These are phyloP conservation scores for Neoarius graeffei DNA, from an alignment of 2,113 vertebrate species.

Conservation along the genomic window DNA sequence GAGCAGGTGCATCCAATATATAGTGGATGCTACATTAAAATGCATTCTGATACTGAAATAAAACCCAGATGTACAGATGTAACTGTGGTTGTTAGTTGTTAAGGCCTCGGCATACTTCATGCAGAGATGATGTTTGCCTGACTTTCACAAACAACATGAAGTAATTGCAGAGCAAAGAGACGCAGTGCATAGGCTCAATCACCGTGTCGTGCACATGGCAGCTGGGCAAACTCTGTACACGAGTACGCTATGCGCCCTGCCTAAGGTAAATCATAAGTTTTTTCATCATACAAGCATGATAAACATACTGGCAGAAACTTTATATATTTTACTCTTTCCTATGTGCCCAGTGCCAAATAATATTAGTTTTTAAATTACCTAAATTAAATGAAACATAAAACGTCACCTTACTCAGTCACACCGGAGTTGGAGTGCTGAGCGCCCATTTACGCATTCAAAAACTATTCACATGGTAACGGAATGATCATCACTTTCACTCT, in stretches of 20 bases:
- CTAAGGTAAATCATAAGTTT: background rate
- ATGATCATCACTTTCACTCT: no score
- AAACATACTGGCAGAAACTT: no score
- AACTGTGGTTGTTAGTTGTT: background rate
- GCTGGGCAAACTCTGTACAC: background rate
- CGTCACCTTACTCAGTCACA: no score
- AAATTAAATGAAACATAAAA: no score
- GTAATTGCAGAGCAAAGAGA: background rate
- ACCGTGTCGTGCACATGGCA: background rate
- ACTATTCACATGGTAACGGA: no score
- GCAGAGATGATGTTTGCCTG: background rate
- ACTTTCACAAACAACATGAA: background rate
- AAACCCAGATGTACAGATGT: background rate
- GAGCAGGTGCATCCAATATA: background rate
- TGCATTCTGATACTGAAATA: background rate
- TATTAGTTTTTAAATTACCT: no score
- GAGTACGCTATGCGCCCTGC: background rate
- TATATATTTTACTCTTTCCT: no score
- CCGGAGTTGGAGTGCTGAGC: no score
- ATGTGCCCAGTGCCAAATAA: no score
- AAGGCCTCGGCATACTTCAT: background rate
- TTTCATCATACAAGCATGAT: no score
- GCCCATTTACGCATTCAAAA: no score
- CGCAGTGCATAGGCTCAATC: background rate
- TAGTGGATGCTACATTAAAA: background rate